These are phyloP conservation scores for Urocitellus parryii DNA, from an alignment of 2,113 vertebrate species.

Conservation along the genomic window DNA sequence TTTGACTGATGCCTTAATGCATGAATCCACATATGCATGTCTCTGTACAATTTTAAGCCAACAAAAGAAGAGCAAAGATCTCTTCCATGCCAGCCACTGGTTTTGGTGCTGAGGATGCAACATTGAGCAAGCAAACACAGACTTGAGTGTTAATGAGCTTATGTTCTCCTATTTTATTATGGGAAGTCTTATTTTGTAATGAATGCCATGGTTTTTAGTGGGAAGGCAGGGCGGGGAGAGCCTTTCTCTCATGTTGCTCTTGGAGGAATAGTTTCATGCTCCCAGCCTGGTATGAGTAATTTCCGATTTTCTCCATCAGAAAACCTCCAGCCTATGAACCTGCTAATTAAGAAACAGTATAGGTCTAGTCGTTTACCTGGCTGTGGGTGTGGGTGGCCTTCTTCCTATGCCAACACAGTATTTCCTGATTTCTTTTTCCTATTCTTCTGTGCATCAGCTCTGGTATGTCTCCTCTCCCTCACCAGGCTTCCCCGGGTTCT, in stretches of 20 bases:
- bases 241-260: not conserved
- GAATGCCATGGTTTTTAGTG: not conserved
- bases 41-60: not conserved
- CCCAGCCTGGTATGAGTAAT: not conserved
- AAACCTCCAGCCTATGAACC: not conserved
- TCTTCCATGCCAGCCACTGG: not conserved
- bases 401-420: fast-evolving
- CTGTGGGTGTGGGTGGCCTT: not conserved
- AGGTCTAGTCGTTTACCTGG: not conserved
- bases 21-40: not conserved
- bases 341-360: not conserved
- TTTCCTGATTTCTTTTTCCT: not conserved
- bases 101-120: not conserved
- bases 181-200: not conserved
- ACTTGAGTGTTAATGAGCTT: not conserved
- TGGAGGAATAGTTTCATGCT: no score
- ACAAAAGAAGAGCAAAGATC: not conserved
- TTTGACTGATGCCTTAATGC: not conserved
- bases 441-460: not conserved
- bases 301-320: not conserved
- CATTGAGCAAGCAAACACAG: not conserved
- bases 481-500: not conserved
- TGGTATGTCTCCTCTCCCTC: no score
- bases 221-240: not conserved
- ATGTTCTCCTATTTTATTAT: not conserved